These are phyloP conservation scores for Oegoconia quadripuncta DNA, from an alignment of 2,888 invertebrate genomes.

Conservation along the genomic window DNA sequence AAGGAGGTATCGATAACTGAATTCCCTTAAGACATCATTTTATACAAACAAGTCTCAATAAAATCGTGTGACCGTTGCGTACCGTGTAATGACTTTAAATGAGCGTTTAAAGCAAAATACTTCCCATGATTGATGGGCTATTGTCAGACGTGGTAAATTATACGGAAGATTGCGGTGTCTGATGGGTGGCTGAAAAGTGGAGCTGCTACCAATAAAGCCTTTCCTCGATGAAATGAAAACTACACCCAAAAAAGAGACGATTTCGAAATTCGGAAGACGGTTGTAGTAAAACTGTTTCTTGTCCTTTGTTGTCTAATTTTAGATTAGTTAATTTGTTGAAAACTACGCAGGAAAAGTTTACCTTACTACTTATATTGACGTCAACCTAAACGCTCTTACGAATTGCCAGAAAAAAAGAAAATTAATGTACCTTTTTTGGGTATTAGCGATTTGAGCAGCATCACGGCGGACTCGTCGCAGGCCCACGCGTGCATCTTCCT, in stretches of 20 bases:
- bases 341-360: no score
- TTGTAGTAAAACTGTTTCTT: no score
- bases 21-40: not conserved
- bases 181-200: constrained; percentile 25
- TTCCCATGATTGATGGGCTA: constrained; percentile 69
- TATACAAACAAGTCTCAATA: constrained; percentile 2
- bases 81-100: constrained; percentile 51
- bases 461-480: constrained; percentile 97
- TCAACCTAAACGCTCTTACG: constrained; percentile 5
- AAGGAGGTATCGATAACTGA: not conserved
- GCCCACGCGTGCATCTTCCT: constrained; percentile 99
- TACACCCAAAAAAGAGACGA: no score
- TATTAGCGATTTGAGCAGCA: constrained; percentile 98
- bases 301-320: no score
- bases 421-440: constrained; percentile 93
- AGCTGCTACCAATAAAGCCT: constrained; percentile 9
- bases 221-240: no score
- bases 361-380: not conserved
- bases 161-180: constrained; percentile 55
- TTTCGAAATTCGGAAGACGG: no score
- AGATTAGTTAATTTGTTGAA: no score
- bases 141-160: constrained; percentile 64
- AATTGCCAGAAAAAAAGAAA: not conserved
- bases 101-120: constrained; percentile 42
- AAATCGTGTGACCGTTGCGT: constrained; percentile 38